These are phyloP conservation scores for Thalassarche chlororhynchos DNA, from an alignment of 2,113 vertebrate genomes.

Conservation along the genomic window DNA sequence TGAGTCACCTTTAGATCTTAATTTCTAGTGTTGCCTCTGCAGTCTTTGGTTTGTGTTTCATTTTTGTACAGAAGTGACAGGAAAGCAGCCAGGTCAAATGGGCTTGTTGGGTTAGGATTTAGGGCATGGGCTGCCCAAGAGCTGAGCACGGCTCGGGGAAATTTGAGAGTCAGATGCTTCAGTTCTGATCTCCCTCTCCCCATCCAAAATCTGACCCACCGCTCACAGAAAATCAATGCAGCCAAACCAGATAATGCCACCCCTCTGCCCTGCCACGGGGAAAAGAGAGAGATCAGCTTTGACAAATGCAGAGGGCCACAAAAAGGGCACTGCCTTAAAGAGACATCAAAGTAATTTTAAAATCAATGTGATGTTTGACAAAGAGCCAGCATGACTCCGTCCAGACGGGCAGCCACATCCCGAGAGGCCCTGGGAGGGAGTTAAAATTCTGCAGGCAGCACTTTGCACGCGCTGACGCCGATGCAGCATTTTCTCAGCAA, in stretches of 20 bases:
- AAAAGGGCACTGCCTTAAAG: not conserved
- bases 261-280: not conserved
- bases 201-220: not conserved
- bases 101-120: not conserved
- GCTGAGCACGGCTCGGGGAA: not conserved
- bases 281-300: not conserved
- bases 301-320: not conserved
- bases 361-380: conserved; percentile 47
- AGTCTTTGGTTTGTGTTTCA: not conserved
- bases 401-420: not conserved
- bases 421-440: not conserved
- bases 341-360: conserved; percentile 29
- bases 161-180: not conserved
- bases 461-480: not conserved
- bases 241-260: not conserved
- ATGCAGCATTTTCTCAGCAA: not conserved
- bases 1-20: not conserved
- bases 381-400: not conserved
- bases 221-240: not conserved
- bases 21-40: not conserved
- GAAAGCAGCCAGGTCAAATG: not conserved
- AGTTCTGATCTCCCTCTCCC: not conserved
- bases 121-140: not conserved
- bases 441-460: not conserved
- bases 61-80: not conserved